Base-by-base conservation (phyloP, 1,140 invertebrate species). In the Ylistrum balloti region DNA sequence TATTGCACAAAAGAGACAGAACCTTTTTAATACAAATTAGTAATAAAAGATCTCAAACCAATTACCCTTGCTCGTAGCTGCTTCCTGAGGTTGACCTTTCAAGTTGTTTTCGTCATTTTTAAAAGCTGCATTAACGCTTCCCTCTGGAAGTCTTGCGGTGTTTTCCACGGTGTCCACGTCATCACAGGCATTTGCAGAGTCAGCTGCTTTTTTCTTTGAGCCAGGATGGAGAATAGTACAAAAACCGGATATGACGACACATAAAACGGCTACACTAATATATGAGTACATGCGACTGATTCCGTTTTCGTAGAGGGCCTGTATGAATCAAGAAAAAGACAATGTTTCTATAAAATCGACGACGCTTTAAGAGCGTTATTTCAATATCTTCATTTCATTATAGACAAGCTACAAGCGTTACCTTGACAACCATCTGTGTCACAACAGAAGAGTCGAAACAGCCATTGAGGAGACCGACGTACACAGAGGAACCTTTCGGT, bases 401-500 rank as follows among this genome's bases (percentile, higher is more conserved):
- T 74, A 28, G 22, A 28, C 45, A 11, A 38, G 35, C 13, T n/a
- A 74, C 1, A 74, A 74, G 3, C 22, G 7, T 74, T 28, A 74
- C 56, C 56, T 74, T 74, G n/a, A 74, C 56, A 74, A 17, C 56
- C 56, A 74, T 74, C 56, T 74, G 56, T n/a, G 56, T 74, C 9
- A 74, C 56, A 28, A 74, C 56, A 11, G 56, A 74, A 3, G 56
- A 74, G n/a, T 74, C 56, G n/a, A 28, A 74, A 74, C 56, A 28
- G 17, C 56, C 56, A 74, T n/a, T 74, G 1, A 74, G 22, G 56
- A 74, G 22, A 74, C 56, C 56, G 17, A 74, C 22, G 56, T 74
- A 74, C 9, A 74, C 22, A 7, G 56, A 74, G 22, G 56, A 74
- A 28, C 9, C 56, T n/a, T 74, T 74, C 22, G 56, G 56, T 28